Base-by-base conservation (phyloP, 2,888 invertebrate species). In the Chrysopilus asiliformis region DNA sequence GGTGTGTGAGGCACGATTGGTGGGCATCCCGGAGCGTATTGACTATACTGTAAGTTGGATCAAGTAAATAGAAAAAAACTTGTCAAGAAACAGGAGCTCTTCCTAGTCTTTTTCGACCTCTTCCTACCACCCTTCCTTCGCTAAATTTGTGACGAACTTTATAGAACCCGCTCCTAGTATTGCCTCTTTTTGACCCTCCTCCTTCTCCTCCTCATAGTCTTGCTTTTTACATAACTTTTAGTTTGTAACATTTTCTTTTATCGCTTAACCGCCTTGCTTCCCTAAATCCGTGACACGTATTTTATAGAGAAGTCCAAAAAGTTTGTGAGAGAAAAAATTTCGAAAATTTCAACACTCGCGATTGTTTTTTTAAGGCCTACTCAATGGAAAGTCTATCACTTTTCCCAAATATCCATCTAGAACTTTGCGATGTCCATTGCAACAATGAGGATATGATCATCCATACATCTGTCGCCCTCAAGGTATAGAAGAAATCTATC, bases 1-100 rank as follows among this genome's bases (percentile, higher is more conserved):
- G 46, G 76, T 80, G 25, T 86, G 86, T 61, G 73, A 75, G 39
- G 72, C 80, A 2, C 81, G 80, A 9, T 82, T 85, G 74, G 74
- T 78, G 63, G 83, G 84, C 71, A 58, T 65, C 46, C 55, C 63
- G 3, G 61, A 62, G 34, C 53, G 62, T 22, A 61, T 63, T 32
- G 63, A 63, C 44, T 63, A 62, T 38, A 56, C 55, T 28, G 61
- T 61, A 47, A 48, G 51, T 47, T n/a, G n/a, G n/a, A n/a, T n/a
- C n/a, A n/a, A n/a, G n/a, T n/a, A n/a, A n/a, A n/a, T n/a, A n/a
- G n/a, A n/a, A n/a, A n/a, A n/a, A n/a, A n/a, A n/a, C n/a, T n/a
- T n/a, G n/a, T n/a, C n/a, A n/a, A n/a, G n/a, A n/a, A n/a, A n/a
- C n/a, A n/a, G n/a, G n/a, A n/a, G n/a, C n/a, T n/a, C n/a, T n/a